phyloP scores from a whole-genome alignment of 2,113 vertebrate species.

The Dromiciops gliroides region DNA sequence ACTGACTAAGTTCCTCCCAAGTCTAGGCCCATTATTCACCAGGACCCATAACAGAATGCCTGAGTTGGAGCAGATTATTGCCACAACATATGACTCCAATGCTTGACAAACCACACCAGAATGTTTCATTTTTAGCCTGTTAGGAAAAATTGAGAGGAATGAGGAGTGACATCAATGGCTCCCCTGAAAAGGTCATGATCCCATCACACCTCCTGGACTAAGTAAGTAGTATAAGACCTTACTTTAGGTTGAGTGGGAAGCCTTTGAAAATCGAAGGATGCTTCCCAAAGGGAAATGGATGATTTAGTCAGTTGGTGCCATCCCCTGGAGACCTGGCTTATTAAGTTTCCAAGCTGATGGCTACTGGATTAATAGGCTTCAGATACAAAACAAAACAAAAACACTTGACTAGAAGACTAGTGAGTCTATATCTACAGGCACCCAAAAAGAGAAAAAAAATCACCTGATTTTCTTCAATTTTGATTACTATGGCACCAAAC shows the following conservation, averaged over 20 bases:
- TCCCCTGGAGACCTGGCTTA: slow-evolving; percentile 3
- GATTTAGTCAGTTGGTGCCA: background rate
- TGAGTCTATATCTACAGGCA: slow-evolving; percentile 6
- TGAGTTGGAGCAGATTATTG: slow-evolving; percentile 72
- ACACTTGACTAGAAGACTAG: slow-evolving; percentile 36
- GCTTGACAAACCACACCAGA: slow-evolving; percentile 67
- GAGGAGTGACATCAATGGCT: slow-evolving; percentile 65
- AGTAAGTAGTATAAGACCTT: slow-evolving; percentile 54
- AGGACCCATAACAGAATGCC: slow-evolving; percentile 54
- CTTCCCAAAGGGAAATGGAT: slow-evolving; percentile 25
- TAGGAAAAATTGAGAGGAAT: slow-evolving; percentile 65
- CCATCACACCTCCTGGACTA: slow-evolving; percentile 69
- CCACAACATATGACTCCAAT: slow-evolving; percentile 69
- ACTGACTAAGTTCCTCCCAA: slow-evolving; percentile 56
- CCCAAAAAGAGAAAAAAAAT: background rate
- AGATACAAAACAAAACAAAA: too few species aligned
- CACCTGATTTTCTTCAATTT: background rate
- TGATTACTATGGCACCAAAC: background rate
- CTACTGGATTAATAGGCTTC: slow-evolving; percentile 23
- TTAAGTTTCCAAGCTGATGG: slow-evolving; percentile 43
- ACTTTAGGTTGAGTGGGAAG: slow-evolving; percentile 45
- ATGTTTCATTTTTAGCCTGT: slow-evolving; percentile 73
- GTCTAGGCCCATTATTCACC: slow-evolving; percentile 20
- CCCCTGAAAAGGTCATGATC: slow-evolving; percentile 73
- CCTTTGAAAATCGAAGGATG: slow-evolving; percentile 55